Base-by-base conservation (phyloP, 2,888 invertebrate genomes). In the Xestia rhomboidea region DNA sequence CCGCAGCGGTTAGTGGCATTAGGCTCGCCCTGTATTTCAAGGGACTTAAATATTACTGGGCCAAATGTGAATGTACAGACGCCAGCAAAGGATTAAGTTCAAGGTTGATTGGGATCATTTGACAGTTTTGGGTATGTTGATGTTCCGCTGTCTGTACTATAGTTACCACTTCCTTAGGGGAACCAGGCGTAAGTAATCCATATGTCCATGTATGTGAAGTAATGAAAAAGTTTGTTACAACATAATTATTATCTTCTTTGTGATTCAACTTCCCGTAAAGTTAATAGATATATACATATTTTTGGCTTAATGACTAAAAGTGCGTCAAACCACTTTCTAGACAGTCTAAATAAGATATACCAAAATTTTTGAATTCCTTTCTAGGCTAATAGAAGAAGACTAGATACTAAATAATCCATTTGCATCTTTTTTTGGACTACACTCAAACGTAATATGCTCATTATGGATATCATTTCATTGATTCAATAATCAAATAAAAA, bases 281-380 rank as follows among this genome's bases (percentile, higher is more conserved):
- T 5, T 24, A 24, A 27, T 34, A 27, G 27, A 60, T 60, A 73
- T 10, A 5, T 38, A 51, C 21, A n/a, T n/a, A n/a, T n/a, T n/a
- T n/a, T n/a, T n/a, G 38, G n/a, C 5, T 18, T 57, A 44, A 51
- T 57, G 18, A 10, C 2, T 18, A 5, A 60, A 67, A 54, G 18
- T 75, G 76, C 64, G 34, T 60, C 66, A 67, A 41, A 21, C n/a
- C 21, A 2, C 82, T 79, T 79, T 79, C 76, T 76, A 67, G 49
- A 62, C 67, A 44, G 60, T 27, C 7, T 2, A 21, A 34, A 34
- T 13, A 34, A 57, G 2, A 46, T 27, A 72, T 21, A 46, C 15
- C 11, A 73, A n/a, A 8, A 27, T 62, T 71, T 64, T 34, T 49
- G 5, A 64, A 54, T 41, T 24, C 7, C 7, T n/a, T 24, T 30